These are phyloP conservation scores for Luidia sarsii DNA, from an alignment of 53 echinoderm and acorn worm genomes.

Conservation along the genomic window DNA sequence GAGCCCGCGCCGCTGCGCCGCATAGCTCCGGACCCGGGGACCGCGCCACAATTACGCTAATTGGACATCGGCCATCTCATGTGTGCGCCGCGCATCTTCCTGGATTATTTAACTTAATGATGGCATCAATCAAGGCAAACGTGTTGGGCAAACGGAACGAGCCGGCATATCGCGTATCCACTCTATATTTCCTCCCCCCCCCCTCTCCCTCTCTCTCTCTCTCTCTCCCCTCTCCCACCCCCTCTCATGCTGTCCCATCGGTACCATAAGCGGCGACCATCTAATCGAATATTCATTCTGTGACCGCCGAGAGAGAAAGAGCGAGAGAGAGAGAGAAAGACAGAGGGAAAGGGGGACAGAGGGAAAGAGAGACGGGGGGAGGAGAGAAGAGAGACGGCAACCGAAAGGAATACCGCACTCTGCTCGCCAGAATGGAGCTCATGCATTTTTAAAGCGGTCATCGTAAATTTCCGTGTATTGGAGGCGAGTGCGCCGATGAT, in stretches of 20 bases:
- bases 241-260: too few relatives aligned
- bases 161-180: background rate
- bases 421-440: too few relatives aligned
- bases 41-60: conserved; percentile 41
- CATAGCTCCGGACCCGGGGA: too few relatives aligned
- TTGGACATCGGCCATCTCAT: conserved; percentile 20
- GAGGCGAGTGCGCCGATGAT: too few relatives aligned
- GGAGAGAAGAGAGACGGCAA: too few relatives aligned
- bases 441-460: too few relatives aligned
- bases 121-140: conserved; percentile 26
- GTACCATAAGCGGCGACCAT: too few relatives aligned
- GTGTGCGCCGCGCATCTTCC: background rate
- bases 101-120: conserved; percentile 22
- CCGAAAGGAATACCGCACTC: too few relatives aligned
- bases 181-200: background rate
- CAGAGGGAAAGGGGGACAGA: background rate
- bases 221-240: background rate
- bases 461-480: too few relatives aligned
- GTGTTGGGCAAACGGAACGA: background rate
- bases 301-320: background rate
- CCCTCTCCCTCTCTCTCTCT: background rate
- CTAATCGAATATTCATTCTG: too few relatives aligned
- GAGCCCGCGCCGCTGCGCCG: too few relatives aligned
- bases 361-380: too few relatives aligned
- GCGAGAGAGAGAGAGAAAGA: background rate